Evolutionary conservation across 2,888 invertebrate genomes (phyloP).

Genomic region (Lycia hirtaria): DNA sequence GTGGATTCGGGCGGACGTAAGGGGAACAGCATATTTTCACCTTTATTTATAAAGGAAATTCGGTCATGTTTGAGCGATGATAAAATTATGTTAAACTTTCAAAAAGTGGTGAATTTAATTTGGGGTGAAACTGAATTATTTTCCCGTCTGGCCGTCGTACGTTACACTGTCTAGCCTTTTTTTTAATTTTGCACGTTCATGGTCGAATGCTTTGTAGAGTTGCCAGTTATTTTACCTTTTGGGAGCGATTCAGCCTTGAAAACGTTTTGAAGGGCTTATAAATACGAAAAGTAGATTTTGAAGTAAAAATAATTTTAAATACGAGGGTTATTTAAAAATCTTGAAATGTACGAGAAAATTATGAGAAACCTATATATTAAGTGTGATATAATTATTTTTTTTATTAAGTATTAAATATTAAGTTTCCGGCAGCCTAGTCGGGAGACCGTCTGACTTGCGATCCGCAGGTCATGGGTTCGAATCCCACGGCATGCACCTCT

Average conservation of each 20-base stretch:
- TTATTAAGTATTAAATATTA: no score
- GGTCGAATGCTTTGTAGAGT: slow-evolving; percentile 5
- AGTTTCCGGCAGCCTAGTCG: no score
- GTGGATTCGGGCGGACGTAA: slow-evolving; percentile 53
- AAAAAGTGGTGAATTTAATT: slow-evolving; percentile 32
- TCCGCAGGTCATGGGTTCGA: no score
- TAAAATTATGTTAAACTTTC: slow-evolving; percentile 37
- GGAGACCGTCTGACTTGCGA: no score
- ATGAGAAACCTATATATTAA: no score
- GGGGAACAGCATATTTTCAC: slow-evolving; percentile 68
- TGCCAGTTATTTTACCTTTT: background rate
- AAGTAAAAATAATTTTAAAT: no score
- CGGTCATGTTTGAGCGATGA: slow-evolving; percentile 56
- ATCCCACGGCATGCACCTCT: no score
- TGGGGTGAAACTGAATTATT: slow-evolving; percentile 25
- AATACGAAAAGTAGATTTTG: background rate
- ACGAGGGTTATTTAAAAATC: no score
- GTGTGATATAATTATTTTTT: no score
- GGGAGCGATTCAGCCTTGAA: slow-evolving; percentile 1
- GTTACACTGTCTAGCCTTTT: slow-evolving; percentile 20
- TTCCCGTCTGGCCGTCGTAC: slow-evolving; percentile 15
- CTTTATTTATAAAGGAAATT: slow-evolving; percentile 64
- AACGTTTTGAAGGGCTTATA: background rate
- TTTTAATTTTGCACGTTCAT: slow-evolving; percentile 27
- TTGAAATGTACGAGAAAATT: no score